Base-by-base conservation (phyloP, 2,113 vertebrate genomes). In the Trematomus loennbergii region DNA sequence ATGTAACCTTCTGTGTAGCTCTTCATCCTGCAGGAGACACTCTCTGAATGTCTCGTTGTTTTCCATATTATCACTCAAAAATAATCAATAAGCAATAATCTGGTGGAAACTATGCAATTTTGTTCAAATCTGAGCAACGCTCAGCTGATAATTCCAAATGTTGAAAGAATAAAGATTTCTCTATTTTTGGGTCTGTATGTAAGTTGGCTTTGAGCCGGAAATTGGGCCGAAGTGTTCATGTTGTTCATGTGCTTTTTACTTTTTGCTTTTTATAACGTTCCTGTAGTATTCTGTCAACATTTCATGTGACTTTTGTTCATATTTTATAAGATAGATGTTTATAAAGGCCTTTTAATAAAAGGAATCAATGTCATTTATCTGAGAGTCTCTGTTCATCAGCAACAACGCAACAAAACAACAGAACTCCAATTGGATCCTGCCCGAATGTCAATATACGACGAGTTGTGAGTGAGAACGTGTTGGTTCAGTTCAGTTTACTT, bases 81-180 rank as follows among this genome's bases (percentile, higher is more conserved):
- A 74, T 79, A 84, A 88, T 87, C 72, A 86, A 86, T 59, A 48
- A 91, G 90, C 92, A 91, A 93, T 91, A 91, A 93, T 87, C 79
- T 84, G 88, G 78, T 88, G 53, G 50, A 88, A 93, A 92, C 93
- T 94, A 94, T 94, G 93, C 93, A 94, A 94, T 84, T 89, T 89
- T 82, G 72, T 88, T 71, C 59, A 84, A 87, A 49, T 36, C 81
- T 88, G 88, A 89, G 81, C 57, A 1, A 79, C 0, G 33, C 84
- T 90, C 83, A 74, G 74, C 48, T 17, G 57, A 78, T 78, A 57
- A 92, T 90, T 87, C 78, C 81, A 91, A 90, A 91, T 81, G 82
- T 87, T 82, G 53, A 81, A 84, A 74, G 59, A 89, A 79, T 87
- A 88, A 88, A 90, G 86, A 88, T 88, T 87, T 89, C 84, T 91